These are phyloP conservation scores for Tipula helvola DNA, from an alignment of 2,888 invertebrate species.

Conservation along the genomic window DNA sequence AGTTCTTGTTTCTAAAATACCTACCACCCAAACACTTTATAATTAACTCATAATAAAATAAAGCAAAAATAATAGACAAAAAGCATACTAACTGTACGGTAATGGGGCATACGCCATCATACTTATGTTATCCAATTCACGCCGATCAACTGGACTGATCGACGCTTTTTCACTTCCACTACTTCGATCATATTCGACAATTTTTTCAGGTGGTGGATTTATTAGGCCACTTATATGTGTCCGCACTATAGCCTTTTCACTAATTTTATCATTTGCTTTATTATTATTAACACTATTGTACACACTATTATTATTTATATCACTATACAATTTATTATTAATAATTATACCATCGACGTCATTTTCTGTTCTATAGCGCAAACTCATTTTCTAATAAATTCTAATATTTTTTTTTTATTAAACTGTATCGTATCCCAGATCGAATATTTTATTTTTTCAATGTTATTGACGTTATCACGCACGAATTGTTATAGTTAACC, in stretches of 20 bases:
- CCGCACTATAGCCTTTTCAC: background rate
- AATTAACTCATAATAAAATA: background rate
- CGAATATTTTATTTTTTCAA: background rate
- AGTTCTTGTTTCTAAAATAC: background rate
- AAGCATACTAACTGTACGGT: constrained; percentile 59
- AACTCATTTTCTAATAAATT: background rate
- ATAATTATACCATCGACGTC: background rate
- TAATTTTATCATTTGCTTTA: background rate
- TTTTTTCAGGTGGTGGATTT: background rate
- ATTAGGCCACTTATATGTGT: background rate
- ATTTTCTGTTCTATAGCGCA: background rate
- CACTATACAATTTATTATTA: background rate
- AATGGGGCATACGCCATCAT: constrained; percentile 50
- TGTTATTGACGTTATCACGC: background rate
- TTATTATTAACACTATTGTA: background rate
- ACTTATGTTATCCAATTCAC: background rate
- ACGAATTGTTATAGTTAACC: background rate
- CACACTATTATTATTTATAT: background rate
- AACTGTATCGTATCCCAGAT: background rate
- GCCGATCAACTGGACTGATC: background rate
- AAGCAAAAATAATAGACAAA: background rate
- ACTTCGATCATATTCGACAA: background rate
- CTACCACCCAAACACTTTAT: background rate
- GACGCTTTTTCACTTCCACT: background rate
- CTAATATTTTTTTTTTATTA: background rate